phyloP scores from a whole-genome alignment of 1,140 invertebrate species.

The Temnothorax longispinosus region DNA sequence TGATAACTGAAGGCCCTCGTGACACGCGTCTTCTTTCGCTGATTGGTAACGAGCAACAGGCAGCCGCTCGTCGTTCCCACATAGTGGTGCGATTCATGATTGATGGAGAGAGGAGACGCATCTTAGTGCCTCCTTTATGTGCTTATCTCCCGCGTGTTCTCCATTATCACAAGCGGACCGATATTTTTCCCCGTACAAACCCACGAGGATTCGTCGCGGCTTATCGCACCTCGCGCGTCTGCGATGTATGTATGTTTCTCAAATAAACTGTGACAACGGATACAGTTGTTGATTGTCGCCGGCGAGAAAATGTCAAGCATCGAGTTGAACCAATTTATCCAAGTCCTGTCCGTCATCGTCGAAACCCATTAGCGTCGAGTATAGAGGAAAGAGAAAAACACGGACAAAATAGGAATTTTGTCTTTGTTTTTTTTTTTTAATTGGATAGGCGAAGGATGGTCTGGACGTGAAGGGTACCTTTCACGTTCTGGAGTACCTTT shows the following conservation, averaged over 20 bases:
- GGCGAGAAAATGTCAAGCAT: background rate
- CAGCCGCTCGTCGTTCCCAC: background rate
- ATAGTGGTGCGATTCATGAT: background rate
- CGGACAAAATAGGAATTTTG: background rate
- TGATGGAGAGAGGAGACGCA: background rate
- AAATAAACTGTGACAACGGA: conserved; percentile 26
- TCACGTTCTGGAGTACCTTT: background rate
- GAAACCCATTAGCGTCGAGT: background rate
- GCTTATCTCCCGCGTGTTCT: conserved; percentile 3
- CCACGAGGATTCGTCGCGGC: background rate
- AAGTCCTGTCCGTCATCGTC: background rate
- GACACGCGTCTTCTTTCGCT: conserved; percentile 12
- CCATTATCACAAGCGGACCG: background rate
- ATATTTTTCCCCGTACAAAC: background rate
- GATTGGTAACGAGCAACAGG: conserved; percentile 25
- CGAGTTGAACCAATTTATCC: conserved; percentile 14
- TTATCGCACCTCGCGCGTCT: conserved; percentile 24
- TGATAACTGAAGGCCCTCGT: background rate
- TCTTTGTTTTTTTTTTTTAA: conserved; percentile 13
- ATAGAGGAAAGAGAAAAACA: background rate
- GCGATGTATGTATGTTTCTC: background rate
- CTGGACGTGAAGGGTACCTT: background rate
- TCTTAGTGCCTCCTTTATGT: background rate
- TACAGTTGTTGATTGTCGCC: conserved; percentile 26
- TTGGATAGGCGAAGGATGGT: background rate